These are phyloP conservation scores for Brachionus sp. DNA, from an alignment of 1,140 invertebrate genomes.

Conservation along the genomic window DNA sequence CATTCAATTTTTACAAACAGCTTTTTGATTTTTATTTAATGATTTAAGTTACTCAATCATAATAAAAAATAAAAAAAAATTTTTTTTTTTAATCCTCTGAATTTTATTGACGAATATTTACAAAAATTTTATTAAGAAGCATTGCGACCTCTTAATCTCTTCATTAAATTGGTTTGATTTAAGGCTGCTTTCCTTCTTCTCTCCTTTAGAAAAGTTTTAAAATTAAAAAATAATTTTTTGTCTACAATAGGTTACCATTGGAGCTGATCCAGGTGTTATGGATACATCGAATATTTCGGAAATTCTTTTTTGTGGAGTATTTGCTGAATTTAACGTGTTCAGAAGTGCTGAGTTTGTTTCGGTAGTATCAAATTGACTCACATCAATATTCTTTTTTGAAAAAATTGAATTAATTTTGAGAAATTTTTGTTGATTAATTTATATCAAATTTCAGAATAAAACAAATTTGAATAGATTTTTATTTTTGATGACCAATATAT, in stretches of 20 bases:
- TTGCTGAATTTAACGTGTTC: conserved; percentile 10
- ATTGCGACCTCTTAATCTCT: conserved; percentile 32
- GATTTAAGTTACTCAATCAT: too few relatives aligned
- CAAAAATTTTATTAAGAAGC: background rate
- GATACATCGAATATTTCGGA: conserved; percentile 44
- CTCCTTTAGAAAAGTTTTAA: background rate
- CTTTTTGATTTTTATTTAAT: too few relatives aligned
- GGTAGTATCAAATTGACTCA: background rate
- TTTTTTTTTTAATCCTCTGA: background rate
- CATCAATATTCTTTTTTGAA: background rate
- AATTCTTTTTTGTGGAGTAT: conserved; percentile 24
- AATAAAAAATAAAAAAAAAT: background rate
- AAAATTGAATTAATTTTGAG: too few relatives aligned
- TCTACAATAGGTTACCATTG: background rate
- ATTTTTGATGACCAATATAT: too few relatives aligned
- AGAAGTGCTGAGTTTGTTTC: conserved; percentile 4
- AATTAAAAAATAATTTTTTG: background rate
- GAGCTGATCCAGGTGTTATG: background rate
- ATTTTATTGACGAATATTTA: conserved; percentile 16
- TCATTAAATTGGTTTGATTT: conserved; percentile 38
- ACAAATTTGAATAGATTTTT: too few relatives aligned
- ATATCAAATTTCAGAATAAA: too few relatives aligned
- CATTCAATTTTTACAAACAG: too few relatives aligned
- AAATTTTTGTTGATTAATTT: too few relatives aligned
- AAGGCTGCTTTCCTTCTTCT: conserved; percentile 42